Percentiles rank a stretch among this genome's conserved stretches.
These are phyloP conservation scores for Avahi laniger DNA, from an alignment of 2,797 vertebrate genomes.

Conservation along the genomic window DNA sequence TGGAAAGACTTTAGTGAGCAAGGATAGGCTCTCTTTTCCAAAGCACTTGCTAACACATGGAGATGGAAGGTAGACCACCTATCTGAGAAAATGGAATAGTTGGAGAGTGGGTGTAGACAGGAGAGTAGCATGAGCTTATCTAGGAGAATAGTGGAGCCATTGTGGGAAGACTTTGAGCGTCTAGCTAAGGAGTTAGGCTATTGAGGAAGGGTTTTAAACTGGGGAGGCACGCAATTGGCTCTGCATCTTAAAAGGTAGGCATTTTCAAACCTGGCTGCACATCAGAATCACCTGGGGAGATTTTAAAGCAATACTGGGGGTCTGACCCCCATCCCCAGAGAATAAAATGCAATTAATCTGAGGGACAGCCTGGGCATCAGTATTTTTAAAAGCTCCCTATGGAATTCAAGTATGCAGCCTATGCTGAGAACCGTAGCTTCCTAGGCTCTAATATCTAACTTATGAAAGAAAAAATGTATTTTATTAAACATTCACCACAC, in stretches of 20 bases:
- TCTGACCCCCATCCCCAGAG: neutral
- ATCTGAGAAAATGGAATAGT: neutral
- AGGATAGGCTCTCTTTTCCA: neutral
- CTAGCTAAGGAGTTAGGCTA: neutral
- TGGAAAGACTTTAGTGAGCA: neutral
- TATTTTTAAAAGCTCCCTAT: conserved; percentile 16
- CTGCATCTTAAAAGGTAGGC: neutral
- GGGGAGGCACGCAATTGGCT: neutral
- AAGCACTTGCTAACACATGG: neutral
- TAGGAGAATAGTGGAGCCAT: neutral
- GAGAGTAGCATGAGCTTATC: neutral
- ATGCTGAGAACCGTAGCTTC: neutral
- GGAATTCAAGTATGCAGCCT: neutral
- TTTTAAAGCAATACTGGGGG: neutral
- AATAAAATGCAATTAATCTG: neutral
- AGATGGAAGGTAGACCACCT: neutral
- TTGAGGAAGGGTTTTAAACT: neutral
- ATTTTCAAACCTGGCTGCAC: conserved; percentile 9
- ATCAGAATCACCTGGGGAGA: neutral
- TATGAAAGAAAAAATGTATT: neutral
- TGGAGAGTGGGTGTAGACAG: neutral
- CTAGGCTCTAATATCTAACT: neutral
- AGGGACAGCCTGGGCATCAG: neutral
- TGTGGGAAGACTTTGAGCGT: neutral
- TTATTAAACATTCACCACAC: neutral